These are phyloP conservation scores for Tineola bisselliella DNA, from an alignment of 2,888 invertebrate species.

Conservation along the genomic window DNA sequence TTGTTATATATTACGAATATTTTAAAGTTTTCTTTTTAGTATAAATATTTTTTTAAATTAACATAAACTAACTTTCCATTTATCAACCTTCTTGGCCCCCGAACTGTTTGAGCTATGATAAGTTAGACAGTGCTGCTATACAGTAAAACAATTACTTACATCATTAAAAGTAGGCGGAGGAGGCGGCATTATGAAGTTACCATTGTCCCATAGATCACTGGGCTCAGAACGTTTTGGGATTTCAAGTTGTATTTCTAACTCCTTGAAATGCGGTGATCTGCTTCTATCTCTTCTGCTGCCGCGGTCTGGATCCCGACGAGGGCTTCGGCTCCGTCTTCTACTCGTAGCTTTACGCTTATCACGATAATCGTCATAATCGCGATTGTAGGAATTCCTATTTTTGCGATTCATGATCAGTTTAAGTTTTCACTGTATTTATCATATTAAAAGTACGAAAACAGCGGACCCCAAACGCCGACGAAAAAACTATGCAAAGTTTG, in stretches of 20 bases:
- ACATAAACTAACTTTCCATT: no score
- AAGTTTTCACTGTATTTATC: not conserved
- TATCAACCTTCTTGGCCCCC: no score
- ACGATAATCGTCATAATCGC: conserved; percentile 17
- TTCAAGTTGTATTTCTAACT: conserved; percentile 50
- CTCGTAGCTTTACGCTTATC: conserved; percentile 17
- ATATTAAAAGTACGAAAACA: no score
- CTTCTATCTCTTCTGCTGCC: conserved; percentile 29
- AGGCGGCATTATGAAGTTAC: conserved; percentile 23
- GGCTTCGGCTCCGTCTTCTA: conserved; percentile 22
- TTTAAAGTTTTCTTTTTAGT: no score
- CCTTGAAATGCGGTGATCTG: conserved; percentile 41
- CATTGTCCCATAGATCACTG: conserved; percentile 53
- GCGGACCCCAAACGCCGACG: no score
- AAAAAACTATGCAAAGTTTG: conserved; percentile 8
- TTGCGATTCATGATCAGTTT: not conserved
- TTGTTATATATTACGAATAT: no score
- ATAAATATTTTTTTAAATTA: no score
- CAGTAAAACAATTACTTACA: no score
- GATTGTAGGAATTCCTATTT: conserved; percentile 23
- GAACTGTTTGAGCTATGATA: no score
- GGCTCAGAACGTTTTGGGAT: conserved; percentile 54
- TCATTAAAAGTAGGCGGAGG: conserved; percentile 23
- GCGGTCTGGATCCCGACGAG: conserved; percentile 23
- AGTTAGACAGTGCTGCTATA: no score